These are phyloP conservation scores for Uromys caudimaculatus DNA, from an alignment of 2,797 vertebrate genomes.

Conservation along the genomic window DNA sequence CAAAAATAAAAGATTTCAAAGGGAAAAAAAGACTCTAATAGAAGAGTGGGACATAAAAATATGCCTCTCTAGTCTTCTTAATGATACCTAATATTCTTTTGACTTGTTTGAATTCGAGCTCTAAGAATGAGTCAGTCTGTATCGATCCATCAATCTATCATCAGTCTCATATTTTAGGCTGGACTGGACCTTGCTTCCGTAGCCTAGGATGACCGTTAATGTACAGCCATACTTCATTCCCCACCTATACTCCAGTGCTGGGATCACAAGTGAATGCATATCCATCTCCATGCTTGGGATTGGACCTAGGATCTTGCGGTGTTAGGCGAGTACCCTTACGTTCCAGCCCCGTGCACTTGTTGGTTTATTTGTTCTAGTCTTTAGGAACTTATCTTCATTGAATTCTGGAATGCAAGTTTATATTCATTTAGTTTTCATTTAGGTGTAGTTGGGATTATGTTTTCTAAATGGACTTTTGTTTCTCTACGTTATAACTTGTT, in stretches of 20 bases:
- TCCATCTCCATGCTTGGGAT: not conserved
- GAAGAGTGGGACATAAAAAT: not conserved
- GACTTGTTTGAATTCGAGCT: not conserved
- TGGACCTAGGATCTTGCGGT: not conserved
- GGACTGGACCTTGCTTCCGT: not conserved
- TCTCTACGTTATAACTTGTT: not conserved
- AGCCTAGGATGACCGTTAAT: not conserved
- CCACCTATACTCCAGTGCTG: not conserved
- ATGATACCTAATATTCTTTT: not conserved
- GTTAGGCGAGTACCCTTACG: not conserved
- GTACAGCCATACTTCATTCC: not conserved
- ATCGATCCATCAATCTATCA: not conserved
- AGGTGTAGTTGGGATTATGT: slow-evolving; percentile 3
- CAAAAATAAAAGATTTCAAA: not conserved
- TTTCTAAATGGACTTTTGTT: slow-evolving; percentile 26
- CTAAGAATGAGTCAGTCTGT: not conserved
- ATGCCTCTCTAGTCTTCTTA: not conserved
- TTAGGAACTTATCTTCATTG: not conserved
- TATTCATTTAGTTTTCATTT: slow-evolving; percentile 35
- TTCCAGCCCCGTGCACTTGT: no score
- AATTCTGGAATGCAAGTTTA: slow-evolving; percentile 29
- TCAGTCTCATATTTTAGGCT: not conserved
- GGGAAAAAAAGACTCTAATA: not conserved
- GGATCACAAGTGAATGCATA: not conserved
- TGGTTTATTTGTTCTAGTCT: not conserved